A percentile compares a stretch with the other conserved stretches of the same genome.
These are phyloP conservation scores for Plebejus melissa DNA, from an alignment of 2,888 invertebrate genomes.

Conservation along the genomic window DNA sequence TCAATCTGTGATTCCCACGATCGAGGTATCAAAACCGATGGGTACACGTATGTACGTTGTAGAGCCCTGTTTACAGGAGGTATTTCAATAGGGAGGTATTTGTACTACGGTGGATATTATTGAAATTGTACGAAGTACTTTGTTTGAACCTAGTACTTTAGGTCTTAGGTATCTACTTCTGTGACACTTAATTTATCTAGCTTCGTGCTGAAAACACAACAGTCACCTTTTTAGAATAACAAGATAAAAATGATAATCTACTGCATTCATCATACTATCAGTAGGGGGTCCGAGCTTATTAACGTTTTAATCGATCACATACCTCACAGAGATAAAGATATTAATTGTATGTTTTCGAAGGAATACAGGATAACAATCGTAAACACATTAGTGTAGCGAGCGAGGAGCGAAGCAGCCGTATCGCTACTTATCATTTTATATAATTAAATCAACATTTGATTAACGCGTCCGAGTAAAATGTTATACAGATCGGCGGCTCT, in stretches of 20 bases:
- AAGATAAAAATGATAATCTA: neutral
- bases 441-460: slow-evolving; percentile 38
- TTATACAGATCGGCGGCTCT: slow-evolving; percentile 58
- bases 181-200: neutral
- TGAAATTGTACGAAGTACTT: too few relatives aligned
- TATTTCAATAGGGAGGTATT: too few relatives aligned
- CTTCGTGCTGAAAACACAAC: neutral
- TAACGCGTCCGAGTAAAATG: slow-evolving; percentile 48
- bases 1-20: too few relatives aligned
- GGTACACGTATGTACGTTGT: too few relatives aligned
- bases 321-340: slow-evolving; percentile 47
- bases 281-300: neutral
- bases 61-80: too few relatives aligned
- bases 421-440: slow-evolving; percentile 43
- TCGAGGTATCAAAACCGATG: too few relatives aligned
- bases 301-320: slow-evolving; percentile 44
- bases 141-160: too few relatives aligned
- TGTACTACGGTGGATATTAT: too few relatives aligned
- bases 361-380: slow-evolving; percentile 40
- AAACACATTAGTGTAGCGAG: slow-evolving; percentile 49
- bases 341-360: slow-evolving; percentile 48
- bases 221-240: neutral
- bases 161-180: neutral
- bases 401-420: slow-evolving; percentile 40
- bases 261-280: neutral